Evolutionary conservation across 2,113 vertebrate species (phyloP), one percentile per base, ranked within the genome.

Genomic region (Chloropsis cyanopogon): DNA sequence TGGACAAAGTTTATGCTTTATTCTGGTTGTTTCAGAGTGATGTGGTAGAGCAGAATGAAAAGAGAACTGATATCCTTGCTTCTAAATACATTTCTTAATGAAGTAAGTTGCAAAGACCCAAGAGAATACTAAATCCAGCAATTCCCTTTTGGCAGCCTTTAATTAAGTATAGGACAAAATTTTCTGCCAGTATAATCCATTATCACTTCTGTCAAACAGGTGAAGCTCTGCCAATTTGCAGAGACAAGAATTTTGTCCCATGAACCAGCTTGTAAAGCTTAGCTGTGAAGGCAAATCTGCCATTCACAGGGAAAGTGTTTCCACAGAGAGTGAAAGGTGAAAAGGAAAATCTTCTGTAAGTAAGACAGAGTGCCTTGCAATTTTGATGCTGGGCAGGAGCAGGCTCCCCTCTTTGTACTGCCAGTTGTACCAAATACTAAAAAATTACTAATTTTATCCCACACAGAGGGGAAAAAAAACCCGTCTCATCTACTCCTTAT

Each of bases 31-130:
- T 37, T 66, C 61, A 81, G 47, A 54, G 50, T 2, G 3, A 28
- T 57, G 15, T 28, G 64, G 35, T 69, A 78, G 50, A 41, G 59
- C 23, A 56, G 22, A 68, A 57, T 3, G 5, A 52, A 79, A 68
- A 37, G 29, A 86, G 26, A 73, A 61, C 24, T 46, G 35, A 46
- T 71, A 53, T 47, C 16, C 69, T 89, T 82, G 46, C 65, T 83
- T 84, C 65, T 76, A 76, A 93, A 75, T 64, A 61, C 29, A 49
- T 95, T 88, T 90, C 75, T 82, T 91, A 88, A 94, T 96, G 91
- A 93, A 88, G 13, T 26, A 87, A 54, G 19, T 56, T 88, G 80
- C 68, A 39, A 75, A 60, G 68, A 76, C 14, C 14, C 49, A 41
- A 46, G 69, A 81, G 85, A 85, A 85, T 9, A 77, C 35, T 16